Evolutionary conservation across 2,888 invertebrate genomes (phyloP).

Genomic region (Melanostoma scalare): DNA sequence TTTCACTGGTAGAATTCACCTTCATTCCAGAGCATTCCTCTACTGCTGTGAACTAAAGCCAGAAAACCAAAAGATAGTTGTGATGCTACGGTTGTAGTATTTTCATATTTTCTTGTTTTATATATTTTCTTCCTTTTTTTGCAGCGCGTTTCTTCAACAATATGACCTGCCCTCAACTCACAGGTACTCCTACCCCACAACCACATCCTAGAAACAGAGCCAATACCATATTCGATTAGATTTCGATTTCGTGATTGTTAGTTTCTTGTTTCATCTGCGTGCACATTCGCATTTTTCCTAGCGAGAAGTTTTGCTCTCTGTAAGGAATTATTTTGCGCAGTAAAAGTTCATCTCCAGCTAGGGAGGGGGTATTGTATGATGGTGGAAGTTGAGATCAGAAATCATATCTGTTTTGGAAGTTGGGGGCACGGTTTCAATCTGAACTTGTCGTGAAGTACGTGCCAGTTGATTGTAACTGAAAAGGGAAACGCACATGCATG

Average conservation of each 20-base stretch:
- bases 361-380: not conserved
- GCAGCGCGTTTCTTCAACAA: slow-evolving; percentile 12
- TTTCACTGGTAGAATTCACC: no score
- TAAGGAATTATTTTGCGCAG: slow-evolving; percentile 14
- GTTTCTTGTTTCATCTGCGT: slow-evolving; percentile 66
- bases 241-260: slow-evolving; percentile 67
- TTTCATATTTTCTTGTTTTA: slow-evolving; percentile 29
- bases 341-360: slow-evolving; percentile 25
- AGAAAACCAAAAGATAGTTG: slow-evolving; percentile 27
- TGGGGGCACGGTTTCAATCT: slow-evolving; percentile 57
- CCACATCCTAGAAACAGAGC: slow-evolving; percentile 3
- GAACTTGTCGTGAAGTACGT: slow-evolving; percentile 68
- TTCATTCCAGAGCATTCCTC: no score
- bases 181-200: no score
- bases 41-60: slow-evolving; percentile 21
- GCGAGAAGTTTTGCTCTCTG: slow-evolving; percentile 16
- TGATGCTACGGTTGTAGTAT: slow-evolving; percentile 4
- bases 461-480: slow-evolving; percentile 39
- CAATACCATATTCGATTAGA: slow-evolving; percentile 57
- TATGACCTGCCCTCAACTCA: no score
- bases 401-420: slow-evolving; percentile 22
- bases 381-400: slow-evolving; percentile 32
- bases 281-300: slow-evolving; percentile 53
- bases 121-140: slow-evolving; percentile 10
- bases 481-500: slow-evolving; percentile 51